phyloP scores from a whole-genome alignment of 2,113 vertebrate species.

The Epinephelus moara region DNA sequence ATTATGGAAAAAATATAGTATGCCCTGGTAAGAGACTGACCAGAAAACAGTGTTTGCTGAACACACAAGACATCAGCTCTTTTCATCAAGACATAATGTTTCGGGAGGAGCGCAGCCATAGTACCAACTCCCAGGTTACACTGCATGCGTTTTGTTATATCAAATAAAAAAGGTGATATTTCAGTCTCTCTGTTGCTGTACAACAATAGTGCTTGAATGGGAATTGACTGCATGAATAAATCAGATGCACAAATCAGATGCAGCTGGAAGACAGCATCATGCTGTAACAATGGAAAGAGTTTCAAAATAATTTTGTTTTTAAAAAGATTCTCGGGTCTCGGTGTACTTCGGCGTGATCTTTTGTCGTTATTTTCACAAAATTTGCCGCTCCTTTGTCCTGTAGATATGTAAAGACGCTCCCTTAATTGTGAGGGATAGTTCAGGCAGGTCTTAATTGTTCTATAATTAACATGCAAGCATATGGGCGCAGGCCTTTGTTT shows the following conservation, averaged over 20 bases:
- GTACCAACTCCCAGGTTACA: slow-evolving; percentile 29
- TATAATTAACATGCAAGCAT: slow-evolving; percentile 54
- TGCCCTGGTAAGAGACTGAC: neutral
- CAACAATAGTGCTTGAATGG: slow-evolving; percentile 41
- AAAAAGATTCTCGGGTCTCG: neutral
- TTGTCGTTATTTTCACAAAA: slow-evolving; percentile 4
- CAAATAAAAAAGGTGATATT: slow-evolving; percentile 47
- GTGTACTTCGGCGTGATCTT: neutral
- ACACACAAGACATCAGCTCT: slow-evolving; percentile 11
- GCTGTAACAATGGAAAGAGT: neutral
- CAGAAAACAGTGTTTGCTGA: slow-evolving; percentile 29
- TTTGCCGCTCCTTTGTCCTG: neutral
- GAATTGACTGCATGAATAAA: slow-evolving; percentile 56
- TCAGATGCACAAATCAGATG: slow-evolving; percentile 24
- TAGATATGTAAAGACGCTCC: neutral
- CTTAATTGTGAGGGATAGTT: slow-evolving; percentile 42
- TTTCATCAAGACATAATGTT: slow-evolving; percentile 32
- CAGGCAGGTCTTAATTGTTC: slow-evolving; percentile 32
- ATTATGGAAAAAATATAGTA: too few relatives aligned
- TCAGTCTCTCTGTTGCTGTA: slow-evolving; percentile 40
- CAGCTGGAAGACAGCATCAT: slow-evolving; percentile 22
- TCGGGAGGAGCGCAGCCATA: slow-evolving; percentile 7
- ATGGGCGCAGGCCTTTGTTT: slow-evolving; percentile 55
- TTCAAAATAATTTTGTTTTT: slow-evolving; percentile 6
- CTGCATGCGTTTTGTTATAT: slow-evolving; percentile 49